Evolutionary conservation across 2,113 vertebrate species (phyloP), one percentile per base, ranked within the genome.

Genomic region (Orycteropus afer): DNA sequence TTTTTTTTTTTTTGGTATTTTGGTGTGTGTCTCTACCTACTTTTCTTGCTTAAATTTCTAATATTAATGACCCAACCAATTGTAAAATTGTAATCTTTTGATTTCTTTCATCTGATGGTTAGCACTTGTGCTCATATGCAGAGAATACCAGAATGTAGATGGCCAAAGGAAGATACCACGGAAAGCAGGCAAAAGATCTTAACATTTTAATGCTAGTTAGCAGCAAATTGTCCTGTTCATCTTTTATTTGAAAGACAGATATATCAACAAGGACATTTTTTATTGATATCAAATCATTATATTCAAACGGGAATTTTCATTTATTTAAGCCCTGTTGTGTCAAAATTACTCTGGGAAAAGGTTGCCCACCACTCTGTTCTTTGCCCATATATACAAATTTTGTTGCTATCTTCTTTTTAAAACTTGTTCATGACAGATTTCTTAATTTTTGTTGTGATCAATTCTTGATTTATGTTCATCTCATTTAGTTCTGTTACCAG

Each of bases 401-500:
- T 23, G 47, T 78, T 53, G 17, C 34, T 89, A 8, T 74, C 29
- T 89, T 53, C 51, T 59, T 18, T 61, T 73, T 45, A 82, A 76
- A 51, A 37, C 22, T 47, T 49, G 8, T 80, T 91, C 2, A 10
- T 67, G 40, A 53, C 27, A 63, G 32, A 45, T 87, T 84, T 82
- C 14, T 78, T 37, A 74, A 29, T 45, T 65, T 93, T 89, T 91
- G 25, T 78, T 95, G 12, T 78, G n/a, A 55, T 91, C 79, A 91
- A 11, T 78, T 90, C 42, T 78, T 93, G 40, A 53, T 79, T 83
- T 93, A 67, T 4, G 53, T 5, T 63, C 63, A 49, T 57, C 34
- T 73, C 82, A 45, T 23, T 45, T 82, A 42, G 51, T 91, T 93
- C 49, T 92, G 4, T 94, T 82, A 80, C 29, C 23, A 78, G 1